phyloP scores from a whole-genome alignment of 2,888 invertebrate species.

The Odontocerum albicorne region DNA sequence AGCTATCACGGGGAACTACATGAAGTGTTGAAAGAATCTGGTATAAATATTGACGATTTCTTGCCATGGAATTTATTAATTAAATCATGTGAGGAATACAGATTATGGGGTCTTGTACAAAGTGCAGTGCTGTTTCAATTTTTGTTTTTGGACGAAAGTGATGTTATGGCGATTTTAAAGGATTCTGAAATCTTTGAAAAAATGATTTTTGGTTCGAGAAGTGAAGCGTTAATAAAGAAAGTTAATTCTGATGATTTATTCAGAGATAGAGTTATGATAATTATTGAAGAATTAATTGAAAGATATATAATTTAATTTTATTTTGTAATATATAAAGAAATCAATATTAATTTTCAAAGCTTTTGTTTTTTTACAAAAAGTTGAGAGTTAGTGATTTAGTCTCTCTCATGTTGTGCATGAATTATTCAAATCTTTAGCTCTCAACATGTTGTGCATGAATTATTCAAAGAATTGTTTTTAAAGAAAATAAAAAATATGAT shows the following conservation, averaged over 20 bases:
- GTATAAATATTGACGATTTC: constrained; percentile 13
- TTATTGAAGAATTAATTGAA: constrained; percentile 15
- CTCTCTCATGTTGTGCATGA: too few relatives aligned
- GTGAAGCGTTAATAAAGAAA: neutral
- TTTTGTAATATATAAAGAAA: neutral
- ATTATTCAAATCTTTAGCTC: too few relatives aligned
- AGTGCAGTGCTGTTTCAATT: constrained; percentile 21
- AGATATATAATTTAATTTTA: neutral
- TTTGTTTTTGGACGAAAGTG: constrained; percentile 10
- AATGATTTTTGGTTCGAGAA: constrained; percentile 1
- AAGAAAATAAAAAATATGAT: too few relatives aligned
- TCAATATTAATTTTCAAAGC: too few relatives aligned
- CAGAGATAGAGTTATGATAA: constrained; percentile 11
- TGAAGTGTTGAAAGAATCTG: constrained; percentile 11
- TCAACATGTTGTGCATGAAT: too few relatives aligned
- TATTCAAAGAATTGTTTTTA: too few relatives aligned
- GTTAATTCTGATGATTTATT: neutral
- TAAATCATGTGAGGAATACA: constrained; percentile 13
- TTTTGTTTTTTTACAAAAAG: too few relatives aligned
- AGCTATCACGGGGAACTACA: constrained; percentile 25
- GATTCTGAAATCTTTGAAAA: constrained; percentile 13
- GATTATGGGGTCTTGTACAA: constrained; percentile 19
- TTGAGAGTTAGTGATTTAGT: too few relatives aligned
- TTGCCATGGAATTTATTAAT: constrained; percentile 15
- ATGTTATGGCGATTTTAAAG: neutral